These are phyloP conservation scores for Okapia johnstoni DNA, from an alignment of 2,113 vertebrate species.

Conservation along the genomic window DNA sequence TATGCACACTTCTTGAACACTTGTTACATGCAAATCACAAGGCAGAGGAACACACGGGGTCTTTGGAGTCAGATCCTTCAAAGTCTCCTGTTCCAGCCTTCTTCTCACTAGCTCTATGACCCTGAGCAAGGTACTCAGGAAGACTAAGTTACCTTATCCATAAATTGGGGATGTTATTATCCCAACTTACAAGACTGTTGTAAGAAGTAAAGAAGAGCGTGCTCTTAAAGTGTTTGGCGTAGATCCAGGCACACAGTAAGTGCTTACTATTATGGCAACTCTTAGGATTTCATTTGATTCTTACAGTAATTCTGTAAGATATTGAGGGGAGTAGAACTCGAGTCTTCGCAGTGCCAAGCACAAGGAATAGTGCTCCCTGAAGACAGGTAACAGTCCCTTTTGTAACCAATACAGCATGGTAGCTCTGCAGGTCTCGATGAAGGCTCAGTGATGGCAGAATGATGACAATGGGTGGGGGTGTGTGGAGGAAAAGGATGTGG, in stretches of 20 bases:
- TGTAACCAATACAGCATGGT: neutral
- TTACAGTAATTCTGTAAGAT: neutral
- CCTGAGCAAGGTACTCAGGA: neutral
- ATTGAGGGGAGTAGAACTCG: neutral
- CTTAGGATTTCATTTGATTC: neutral
- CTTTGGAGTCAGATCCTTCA: neutral
- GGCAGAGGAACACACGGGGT: accelerated
- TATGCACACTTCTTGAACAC: neutral
- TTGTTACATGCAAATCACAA: neutral
- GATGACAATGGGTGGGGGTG: no score
- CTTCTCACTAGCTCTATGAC: neutral
- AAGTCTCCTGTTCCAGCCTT: neutral
- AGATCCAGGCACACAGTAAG: neutral
- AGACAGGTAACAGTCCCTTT: neutral
- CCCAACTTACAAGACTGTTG: neutral
- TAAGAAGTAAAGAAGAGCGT: neutral
- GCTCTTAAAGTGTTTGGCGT: neutral
- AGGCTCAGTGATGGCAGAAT: neutral
- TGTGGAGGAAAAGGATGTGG: neutral
- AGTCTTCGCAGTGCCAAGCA: neutral
- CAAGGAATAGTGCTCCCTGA: neutral
- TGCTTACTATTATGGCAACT: neutral
- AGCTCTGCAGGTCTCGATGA: neutral
- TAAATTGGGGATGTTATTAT: neutral
- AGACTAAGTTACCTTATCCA: neutral